Conservation (phyloP, 2,113 vertebrate genomes). For the Astur gentilis region DNA sequence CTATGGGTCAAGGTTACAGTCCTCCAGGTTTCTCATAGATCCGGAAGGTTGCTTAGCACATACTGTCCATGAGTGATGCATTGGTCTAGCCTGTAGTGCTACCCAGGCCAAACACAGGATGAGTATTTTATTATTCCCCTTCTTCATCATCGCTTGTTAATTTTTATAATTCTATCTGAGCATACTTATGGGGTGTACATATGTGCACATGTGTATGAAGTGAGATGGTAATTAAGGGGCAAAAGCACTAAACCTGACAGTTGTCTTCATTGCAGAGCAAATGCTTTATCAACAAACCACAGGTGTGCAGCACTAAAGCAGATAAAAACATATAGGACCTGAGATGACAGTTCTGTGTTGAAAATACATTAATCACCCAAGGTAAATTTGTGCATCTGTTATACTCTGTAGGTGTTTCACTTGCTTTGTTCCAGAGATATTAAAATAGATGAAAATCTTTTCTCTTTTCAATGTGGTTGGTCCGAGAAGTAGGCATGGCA, state of each 20-base stretch:
- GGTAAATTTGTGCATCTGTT: constrained; percentile 34
- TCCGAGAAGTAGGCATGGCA: not conserved
- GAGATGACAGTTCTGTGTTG: constrained; percentile 8
- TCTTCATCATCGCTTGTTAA: not conserved
- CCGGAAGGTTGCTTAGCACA: not conserved
- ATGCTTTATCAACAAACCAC: constrained; percentile 2
- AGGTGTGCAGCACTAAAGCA: not conserved
- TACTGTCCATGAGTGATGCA: fast-evolving
- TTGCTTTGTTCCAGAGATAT: not conserved
- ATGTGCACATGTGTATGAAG: not conserved
- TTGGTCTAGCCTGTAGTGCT: not conserved
- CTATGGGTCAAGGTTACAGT: not conserved
- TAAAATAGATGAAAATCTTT: not conserved
- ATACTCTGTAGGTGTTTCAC: not conserved
- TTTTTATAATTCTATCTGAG: not conserved
- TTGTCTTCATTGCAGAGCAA: not conserved
- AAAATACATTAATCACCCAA: constrained; percentile 23
- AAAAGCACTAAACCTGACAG: not conserved
- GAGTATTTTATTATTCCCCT: not conserved
- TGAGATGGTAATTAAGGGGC: not conserved
- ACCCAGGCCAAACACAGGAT: not conserved
- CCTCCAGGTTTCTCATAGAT: not conserved
- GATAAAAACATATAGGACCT: constrained; percentile 25
- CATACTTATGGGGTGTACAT: not conserved
- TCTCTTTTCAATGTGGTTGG: not conserved